Base-by-base conservation (phyloP, 2,888 invertebrate species). In the Phorcus lineatus region DNA sequence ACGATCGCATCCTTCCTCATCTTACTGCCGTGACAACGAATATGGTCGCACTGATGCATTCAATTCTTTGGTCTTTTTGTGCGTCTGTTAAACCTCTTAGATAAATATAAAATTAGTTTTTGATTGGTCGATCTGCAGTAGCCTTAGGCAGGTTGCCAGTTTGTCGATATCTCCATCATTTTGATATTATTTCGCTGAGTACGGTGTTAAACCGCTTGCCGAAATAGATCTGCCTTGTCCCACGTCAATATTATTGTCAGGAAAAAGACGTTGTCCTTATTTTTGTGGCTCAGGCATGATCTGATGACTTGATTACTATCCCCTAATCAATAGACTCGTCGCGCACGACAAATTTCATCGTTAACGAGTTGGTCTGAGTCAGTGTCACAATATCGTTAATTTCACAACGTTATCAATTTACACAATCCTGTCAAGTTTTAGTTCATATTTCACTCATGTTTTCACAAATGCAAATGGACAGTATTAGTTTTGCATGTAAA, bases 41-140 rank as follows among this genome's bases (percentile, higher is more conserved):
- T 70, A 70, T 40, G 70, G 70, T 36, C 70, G 36, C 19, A 70
- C 28, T 70, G 70, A 70, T 70, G 70, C 40, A 36, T 19, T 40
- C 19, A 40, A 19, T 70, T 70, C 70, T 70, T 70, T 19, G 40
- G 31, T 36, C 70, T 70, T 70, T 70, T 70, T 70, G 70, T 70
- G 70, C 70, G 70, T 31, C 70, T 40, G 70, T 36, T 70, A 70
- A 70, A 70, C 70, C 70, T 70, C 70, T 70, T 70, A 70, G 70
- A 70, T 70, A 70, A 70, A 70, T 70, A 70, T 70, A 40, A 70
- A 70, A 70, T 70, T 70, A 70, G 70, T 70, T 70, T 70, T 70
- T 70, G 70, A 70, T 70, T 70, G 70, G 70, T 70, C 70, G 36
- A 31, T 70, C 70, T 40, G 36, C 70, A 11, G 36, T 70, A 31